phyloP scores from a whole-genome alignment of 2,113 vertebrate species.

The Tinamus guttatus region DNA sequence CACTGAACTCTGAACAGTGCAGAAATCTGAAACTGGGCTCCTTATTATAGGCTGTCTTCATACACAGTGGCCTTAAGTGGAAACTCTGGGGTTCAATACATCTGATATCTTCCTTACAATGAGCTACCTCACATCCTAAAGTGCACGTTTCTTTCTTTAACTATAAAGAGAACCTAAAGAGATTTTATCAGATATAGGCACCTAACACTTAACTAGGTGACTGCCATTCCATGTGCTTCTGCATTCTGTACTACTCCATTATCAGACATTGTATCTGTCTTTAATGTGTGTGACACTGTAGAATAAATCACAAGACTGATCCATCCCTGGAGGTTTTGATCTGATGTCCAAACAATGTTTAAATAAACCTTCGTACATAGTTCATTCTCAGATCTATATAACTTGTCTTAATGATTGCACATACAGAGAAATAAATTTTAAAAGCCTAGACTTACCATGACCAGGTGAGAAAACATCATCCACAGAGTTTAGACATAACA shows the following conservation, averaged over 20 bases:
- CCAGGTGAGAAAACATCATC: conserved; percentile 97
- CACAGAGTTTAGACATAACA: conserved; percentile 94
- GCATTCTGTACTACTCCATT: background rate
- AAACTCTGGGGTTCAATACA: background rate
- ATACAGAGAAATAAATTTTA: background rate
- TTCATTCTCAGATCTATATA: background rate
- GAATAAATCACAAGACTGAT: background rate
- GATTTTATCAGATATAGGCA: background rate
- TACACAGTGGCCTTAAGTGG: background rate
- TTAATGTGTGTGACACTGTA: background rate
- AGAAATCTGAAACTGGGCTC: background rate
- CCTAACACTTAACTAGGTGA: background rate
- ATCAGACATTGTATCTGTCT: background rate
- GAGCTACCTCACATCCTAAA: background rate
- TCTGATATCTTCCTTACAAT: background rate
- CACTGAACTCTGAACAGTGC: background rate
- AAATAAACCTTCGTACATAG: background rate
- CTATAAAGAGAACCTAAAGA: background rate
- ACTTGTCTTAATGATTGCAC: background rate
- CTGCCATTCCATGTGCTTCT: background rate
- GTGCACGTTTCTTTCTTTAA: background rate
- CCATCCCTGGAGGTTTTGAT: background rate
- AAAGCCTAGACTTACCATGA: conserved; percentile 85
- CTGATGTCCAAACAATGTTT: background rate
- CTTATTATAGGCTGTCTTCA: background rate